Percentiles rank a stretch among this genome's conserved stretches.
phyloP scores from a whole-genome alignment of 2,888 invertebrate genomes.

The Platycnemis pennipes region DNA sequence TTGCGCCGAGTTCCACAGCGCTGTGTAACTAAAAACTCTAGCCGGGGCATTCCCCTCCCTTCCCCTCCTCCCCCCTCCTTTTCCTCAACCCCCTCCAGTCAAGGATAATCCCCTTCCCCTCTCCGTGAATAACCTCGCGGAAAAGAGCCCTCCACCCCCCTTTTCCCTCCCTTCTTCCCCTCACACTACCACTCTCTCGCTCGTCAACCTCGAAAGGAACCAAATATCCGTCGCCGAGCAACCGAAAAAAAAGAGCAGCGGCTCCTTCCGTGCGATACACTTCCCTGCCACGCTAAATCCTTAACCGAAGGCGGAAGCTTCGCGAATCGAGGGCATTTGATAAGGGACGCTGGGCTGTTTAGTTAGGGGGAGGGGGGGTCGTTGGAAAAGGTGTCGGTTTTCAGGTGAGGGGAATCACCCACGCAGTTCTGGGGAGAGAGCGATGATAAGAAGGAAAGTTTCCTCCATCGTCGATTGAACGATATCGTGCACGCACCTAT shows the following conservation, averaged over 20 bases:
- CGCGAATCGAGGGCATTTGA: too few species aligned
- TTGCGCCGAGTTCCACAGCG: background rate
- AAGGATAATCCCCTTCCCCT: background rate
- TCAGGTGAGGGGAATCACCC: too few species aligned
- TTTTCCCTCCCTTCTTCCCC: background rate
- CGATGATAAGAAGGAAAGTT: too few species aligned
- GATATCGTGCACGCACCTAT: too few species aligned
- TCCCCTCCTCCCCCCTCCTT: background rate
- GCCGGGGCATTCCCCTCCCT: background rate
- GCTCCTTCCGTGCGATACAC: background rate
- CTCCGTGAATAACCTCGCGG: conserved; percentile 22
- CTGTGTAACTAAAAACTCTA: background rate
- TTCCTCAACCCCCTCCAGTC: background rate
- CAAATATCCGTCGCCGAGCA: background rate
- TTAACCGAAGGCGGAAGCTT: too few species aligned
- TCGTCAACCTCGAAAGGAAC: background rate
- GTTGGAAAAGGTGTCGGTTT: too few species aligned
- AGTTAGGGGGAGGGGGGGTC: too few species aligned
- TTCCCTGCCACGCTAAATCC: too few species aligned
- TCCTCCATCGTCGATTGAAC: too few species aligned
- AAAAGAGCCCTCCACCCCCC: background rate
- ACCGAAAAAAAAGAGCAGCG: background rate
- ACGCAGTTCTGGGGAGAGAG: too few species aligned
- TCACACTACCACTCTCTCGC: background rate
- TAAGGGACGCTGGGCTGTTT: too few species aligned